phyloP scores from a whole-genome alignment of 1,140 invertebrate genomes.

The Camponotus vicinus region DNA sequence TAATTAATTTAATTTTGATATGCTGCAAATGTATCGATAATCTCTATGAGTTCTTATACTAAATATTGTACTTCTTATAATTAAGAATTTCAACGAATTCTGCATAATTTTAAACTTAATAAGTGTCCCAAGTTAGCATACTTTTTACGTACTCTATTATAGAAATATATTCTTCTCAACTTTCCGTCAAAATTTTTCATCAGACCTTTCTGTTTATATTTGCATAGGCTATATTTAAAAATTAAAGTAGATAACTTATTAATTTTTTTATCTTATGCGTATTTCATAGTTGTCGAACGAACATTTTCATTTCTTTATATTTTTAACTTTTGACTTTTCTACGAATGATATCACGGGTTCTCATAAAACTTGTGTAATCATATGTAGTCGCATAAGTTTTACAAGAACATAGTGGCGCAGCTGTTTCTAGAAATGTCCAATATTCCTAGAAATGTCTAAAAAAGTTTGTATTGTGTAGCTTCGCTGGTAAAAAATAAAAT shows the following conservation, averaged over 20 bases:
- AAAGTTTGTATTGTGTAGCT: constrained; percentile 19
- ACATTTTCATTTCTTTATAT: background rate
- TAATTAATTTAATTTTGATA: too few relatives aligned
- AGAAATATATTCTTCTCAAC: background rate
- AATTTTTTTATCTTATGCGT: background rate
- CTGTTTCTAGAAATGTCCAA: constrained; percentile 17
- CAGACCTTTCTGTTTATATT: background rate
- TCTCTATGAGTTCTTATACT: background rate
- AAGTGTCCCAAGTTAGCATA: constrained; percentile 9
- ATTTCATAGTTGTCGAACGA: background rate
- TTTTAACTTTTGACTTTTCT: constrained; percentile 10
- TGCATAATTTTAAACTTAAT: constrained; percentile 4
- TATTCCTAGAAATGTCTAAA: constrained; percentile 9
- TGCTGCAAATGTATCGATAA: background rate
- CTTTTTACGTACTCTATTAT: background rate
- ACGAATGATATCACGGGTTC: background rate
- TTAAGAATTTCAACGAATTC: background rate
- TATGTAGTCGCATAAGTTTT: background rate
- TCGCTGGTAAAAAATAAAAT: background rate
- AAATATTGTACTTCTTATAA: background rate
- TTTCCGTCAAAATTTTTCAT: background rate
- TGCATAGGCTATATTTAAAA: background rate
- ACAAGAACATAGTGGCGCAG: background rate
- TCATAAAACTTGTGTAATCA: too few relatives aligned
- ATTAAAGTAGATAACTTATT: background rate